Evolutionary conservation across 1,140 invertebrate species (phyloP).

Genomic region (Leptinotarsa lineolata): DNA sequence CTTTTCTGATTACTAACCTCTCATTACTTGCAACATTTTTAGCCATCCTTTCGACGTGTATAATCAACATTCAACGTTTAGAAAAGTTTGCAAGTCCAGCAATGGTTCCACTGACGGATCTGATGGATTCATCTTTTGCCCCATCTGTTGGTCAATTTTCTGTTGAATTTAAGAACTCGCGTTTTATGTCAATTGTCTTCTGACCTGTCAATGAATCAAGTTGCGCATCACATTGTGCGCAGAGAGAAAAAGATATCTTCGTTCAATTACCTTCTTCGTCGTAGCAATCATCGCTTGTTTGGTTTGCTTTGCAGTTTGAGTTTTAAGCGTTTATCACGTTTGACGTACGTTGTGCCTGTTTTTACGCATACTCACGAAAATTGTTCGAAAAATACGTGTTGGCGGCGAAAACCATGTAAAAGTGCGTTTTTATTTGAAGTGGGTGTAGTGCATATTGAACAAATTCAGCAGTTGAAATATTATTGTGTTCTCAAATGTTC

Average conservation of each 20-base stretch:
- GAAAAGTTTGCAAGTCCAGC: no score
- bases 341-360: background rate
- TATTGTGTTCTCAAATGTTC: conserved; percentile 36
- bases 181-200: no score
- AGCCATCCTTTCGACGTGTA: no score
- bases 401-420: conserved; percentile 13
- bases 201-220: background rate
- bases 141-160: no score
- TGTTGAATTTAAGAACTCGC: no score
- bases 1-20: no score
- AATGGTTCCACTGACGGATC: no score
- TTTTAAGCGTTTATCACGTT: background rate
- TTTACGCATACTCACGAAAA: conserved; percentile 33
- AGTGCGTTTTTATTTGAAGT: conserved; percentile 15
- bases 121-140: no score
- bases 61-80: no score
- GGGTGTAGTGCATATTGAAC: conserved; percentile 24
- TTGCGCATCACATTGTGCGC: background rate
- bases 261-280: conserved; percentile 8
- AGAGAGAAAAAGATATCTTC: conserved; percentile 4
- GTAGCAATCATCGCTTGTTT: background rate
- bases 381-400: conserved; percentile 27
- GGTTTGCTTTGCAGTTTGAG: no score
- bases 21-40: no score
- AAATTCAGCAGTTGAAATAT: conserved; percentile 19